Conservation (phyloP, 2,888 invertebrate species). For the Campoplex nolae region DNA sequence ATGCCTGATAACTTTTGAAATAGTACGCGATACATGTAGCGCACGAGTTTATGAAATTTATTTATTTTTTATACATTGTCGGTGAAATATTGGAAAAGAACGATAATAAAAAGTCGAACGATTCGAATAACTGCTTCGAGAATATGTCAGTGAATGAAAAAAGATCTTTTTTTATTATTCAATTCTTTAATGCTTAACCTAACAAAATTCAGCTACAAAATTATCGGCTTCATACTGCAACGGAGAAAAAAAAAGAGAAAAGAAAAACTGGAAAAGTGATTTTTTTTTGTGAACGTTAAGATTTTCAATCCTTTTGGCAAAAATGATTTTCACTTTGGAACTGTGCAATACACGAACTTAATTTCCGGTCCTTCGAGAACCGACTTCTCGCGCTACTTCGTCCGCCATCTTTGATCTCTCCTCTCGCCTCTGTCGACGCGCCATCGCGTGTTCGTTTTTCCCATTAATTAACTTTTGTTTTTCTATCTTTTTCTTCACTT, state of each 20-base stretch:
- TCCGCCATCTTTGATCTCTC: background rate
- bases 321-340: background rate
- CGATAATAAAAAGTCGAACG: background rate
- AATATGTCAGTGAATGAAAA: background rate
- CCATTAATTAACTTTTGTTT: background rate
- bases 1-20: conserved; percentile 33
- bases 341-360: background rate
- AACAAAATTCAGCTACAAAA: background rate
- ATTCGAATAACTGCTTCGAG: background rate
- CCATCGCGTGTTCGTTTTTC: background rate
- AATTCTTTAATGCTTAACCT: background rate
- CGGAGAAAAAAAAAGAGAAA: no score
- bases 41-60: background rate
- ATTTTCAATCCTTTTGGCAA: background rate
- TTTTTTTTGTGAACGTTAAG: background rate
- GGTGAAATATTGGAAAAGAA: background rate
- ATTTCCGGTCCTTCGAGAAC: background rate
- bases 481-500: background rate
- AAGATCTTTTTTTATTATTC: background rate
- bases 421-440: background rate
- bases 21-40: background rate
- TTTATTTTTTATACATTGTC: background rate
- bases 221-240: background rate
- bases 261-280: background rate
- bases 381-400: background rate